These are phyloP conservation scores for Microplitis mediator DNA, from an alignment of 1,140 invertebrate species.

Conservation along the genomic window DNA sequence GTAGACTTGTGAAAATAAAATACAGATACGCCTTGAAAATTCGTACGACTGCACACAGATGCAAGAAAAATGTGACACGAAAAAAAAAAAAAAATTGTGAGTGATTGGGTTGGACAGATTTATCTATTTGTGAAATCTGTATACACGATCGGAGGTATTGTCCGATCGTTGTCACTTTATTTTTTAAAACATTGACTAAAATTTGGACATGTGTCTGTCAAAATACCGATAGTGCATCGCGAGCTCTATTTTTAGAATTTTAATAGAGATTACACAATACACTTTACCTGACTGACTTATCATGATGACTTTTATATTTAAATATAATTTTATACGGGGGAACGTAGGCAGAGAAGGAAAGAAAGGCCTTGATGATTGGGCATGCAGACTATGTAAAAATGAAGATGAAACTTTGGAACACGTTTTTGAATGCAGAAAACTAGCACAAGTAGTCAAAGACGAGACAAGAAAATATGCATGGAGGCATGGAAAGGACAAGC, in stretches of 20 bases:
- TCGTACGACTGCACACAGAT: background rate
- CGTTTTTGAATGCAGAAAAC: too few relatives aligned
- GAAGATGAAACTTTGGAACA: too few relatives aligned
- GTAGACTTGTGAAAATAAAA: too few relatives aligned
- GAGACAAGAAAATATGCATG: too few relatives aligned
- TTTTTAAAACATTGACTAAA: background rate
- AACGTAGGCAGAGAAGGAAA: too few relatives aligned
- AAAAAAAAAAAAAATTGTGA: constrained; percentile 6
- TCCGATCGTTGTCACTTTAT: background rate
- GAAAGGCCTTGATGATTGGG: too few relatives aligned
- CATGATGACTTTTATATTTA: too few relatives aligned
- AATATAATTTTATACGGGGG: background rate
- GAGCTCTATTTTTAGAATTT: background rate
- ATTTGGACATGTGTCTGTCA: background rate
- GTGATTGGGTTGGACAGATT: constrained; percentile 10
- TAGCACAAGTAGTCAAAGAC: too few relatives aligned
- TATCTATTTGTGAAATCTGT: background rate
- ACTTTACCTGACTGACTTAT: background rate
- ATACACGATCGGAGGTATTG: background rate
- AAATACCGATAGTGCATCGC: background rate
- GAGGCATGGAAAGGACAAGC: too few relatives aligned
- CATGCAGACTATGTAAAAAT: too few relatives aligned
- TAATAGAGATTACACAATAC: background rate
- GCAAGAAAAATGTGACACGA: background rate
- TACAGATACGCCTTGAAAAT: background rate